Conservation (phyloP, 2,888 invertebrate species). For the Kryphioiulus occultus region DNA sequence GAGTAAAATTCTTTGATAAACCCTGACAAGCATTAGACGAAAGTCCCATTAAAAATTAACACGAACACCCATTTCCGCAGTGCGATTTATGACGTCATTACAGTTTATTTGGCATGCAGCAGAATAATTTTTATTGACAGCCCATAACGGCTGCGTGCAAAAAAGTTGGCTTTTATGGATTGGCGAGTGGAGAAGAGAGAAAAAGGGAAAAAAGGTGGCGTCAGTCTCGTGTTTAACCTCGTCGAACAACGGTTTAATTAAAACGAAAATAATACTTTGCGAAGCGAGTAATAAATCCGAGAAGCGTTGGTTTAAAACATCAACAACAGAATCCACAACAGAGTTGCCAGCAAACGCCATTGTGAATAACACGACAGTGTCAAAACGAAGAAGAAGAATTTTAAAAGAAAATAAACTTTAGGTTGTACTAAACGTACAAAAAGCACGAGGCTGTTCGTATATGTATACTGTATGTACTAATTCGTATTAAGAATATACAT, state of each 20-base stretch:
- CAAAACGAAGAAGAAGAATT: background rate
- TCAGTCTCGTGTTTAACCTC: constrained; percentile 6
- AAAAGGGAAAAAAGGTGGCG: background rate
- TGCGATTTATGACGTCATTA: constrained; percentile 35
- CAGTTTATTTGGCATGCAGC: background rate
- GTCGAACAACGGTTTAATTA: background rate
- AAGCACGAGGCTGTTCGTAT: no score
- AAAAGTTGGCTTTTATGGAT: background rate
- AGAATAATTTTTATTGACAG: background rate
- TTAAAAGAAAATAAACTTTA: no score
- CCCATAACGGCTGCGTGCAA: background rate
- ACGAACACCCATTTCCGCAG: background rate
- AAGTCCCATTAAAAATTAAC: background rate
- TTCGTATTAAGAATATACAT: no score
- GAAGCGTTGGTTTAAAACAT: background rate
- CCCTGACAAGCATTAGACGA: background rate
- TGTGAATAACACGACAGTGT: background rate
- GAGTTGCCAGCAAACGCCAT: background rate
- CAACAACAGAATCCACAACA: background rate
- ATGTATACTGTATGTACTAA: no score
- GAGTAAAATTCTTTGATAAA: background rate
- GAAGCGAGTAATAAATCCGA: background rate
- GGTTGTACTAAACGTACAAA: no score
- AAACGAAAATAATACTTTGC: background rate
- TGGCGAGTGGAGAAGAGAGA: background rate